Evolutionary conservation across 2,113 vertebrate genomes (phyloP).

Genomic region (Eolophus roseicapilla): DNA sequence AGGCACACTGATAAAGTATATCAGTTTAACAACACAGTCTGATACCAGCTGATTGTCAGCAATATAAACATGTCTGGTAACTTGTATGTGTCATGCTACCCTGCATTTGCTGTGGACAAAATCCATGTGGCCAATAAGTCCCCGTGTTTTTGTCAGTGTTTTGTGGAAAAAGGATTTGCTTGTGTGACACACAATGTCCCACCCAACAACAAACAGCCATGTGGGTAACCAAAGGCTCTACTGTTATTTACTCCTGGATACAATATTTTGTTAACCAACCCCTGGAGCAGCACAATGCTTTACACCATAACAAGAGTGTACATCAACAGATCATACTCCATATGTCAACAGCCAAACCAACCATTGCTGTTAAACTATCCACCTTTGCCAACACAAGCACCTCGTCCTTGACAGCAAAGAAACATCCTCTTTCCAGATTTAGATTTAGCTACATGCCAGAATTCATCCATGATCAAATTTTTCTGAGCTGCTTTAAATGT

Average conservation of each 20-base stretch:
- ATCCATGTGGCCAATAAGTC: background rate
- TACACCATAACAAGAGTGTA: background rate
- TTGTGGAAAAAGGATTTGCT: background rate
- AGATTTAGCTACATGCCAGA: background rate
- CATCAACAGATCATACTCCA: background rate
- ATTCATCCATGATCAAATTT: background rate
- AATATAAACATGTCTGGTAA: rapidly evolving
- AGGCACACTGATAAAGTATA: background rate
- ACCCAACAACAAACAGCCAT: rapidly evolving
- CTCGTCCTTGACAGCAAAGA: background rate
- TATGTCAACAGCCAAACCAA: background rate
- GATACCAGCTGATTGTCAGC: background rate
- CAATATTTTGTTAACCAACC: background rate
- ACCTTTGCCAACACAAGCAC: background rate
- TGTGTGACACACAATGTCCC: background rate
- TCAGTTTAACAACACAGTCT: background rate
- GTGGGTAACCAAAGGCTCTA: background rate
- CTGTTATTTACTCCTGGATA: background rate
- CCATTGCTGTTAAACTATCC: background rate
- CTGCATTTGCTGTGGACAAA: background rate
- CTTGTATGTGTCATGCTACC: rapidly evolving
- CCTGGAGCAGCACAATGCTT: background rate
- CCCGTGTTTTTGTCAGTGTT: background rate
- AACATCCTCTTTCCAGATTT: background rate
- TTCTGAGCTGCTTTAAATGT: background rate